Evolutionary conservation across 2,797 vertebrate genomes (phyloP), one percentile per base, ranked within the genome.

Genomic region (Catostomus latipinnis): DNA sequence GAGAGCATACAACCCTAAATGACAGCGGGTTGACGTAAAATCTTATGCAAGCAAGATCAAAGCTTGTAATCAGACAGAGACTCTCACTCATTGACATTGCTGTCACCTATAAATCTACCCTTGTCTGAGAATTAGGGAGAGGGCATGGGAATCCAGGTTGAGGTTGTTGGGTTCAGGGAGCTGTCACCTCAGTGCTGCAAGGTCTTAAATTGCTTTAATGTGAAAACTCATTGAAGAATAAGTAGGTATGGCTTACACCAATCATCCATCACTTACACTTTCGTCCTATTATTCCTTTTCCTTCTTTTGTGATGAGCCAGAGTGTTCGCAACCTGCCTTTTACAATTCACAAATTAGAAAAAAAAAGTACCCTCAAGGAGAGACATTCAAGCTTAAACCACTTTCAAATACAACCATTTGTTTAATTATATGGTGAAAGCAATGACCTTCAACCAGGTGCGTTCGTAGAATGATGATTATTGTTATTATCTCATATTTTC

Each of bases 401-500:
- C 68, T 79, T 71, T 66, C 53, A 68, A 81, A 71, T 71, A 57
- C 62, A 78, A 62, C 10, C 10, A 71, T 57, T 81, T 71, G 52
- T 76, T 72, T 54, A 81, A 84, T 85, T 78, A 84, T 70, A 83
- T 18, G 1, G 62, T 71, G 71, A 81, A 83, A 49, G 84, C 65
- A 62, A 66, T 78, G 82, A 78, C 58, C 78, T 81, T 82, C 56
- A 80, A 71, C 67, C 62, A 57, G 61, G 49, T 65, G 71, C 78
- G 80, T 82, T 83, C 58, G 71, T 63, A 76, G 69, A 76, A 71
- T 22, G 34, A 80, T 75, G 71, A 84, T 84, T 82, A 82, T 86
- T 86, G 79, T 85, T 81, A 86, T 84, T 85, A 83, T 83, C 69
- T 74, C 49, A 82, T 76, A 76, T 83, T 82, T 83, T 85, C 77